Evolutionary conservation across 2,888 invertebrate species (phyloP).

Genomic region (Chrysotoxum bicinctum): DNA sequence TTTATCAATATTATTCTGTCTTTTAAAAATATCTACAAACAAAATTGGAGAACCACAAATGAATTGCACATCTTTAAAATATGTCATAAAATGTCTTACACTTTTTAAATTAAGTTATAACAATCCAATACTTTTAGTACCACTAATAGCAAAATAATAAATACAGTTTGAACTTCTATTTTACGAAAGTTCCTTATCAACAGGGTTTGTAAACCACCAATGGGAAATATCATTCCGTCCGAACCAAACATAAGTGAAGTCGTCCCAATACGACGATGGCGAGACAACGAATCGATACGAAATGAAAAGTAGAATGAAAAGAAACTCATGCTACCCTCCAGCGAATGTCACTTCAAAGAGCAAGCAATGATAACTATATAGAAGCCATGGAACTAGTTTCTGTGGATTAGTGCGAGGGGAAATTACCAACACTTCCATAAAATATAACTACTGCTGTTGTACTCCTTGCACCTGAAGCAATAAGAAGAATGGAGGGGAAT

Average conservation of each 20-base stretch:
- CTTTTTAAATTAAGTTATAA: no score
- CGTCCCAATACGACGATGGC: constrained; percentile 9
- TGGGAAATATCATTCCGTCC: not conserved
- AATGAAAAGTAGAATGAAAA: constrained; percentile 59
- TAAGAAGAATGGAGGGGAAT: constrained; percentile 25
- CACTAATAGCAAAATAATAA: no score
- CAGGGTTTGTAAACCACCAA: not conserved
- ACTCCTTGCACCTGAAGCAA: constrained; percentile 27
- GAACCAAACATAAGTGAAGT: not conserved
- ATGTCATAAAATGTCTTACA: no score
- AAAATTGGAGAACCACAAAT: no score
- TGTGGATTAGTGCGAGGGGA: constrained; percentile 57
- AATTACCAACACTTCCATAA: not conserved
- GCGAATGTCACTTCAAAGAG: constrained; percentile 35
- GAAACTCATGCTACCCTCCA: constrained; percentile 26
- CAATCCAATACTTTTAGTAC: no score
- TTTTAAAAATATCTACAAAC: no score
- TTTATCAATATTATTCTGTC: no score
- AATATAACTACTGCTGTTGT: not conserved
- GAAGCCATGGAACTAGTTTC: not conserved
- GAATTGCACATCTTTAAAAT: no score
- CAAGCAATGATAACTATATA: constrained; percentile 34
- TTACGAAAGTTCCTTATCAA: not conserved
- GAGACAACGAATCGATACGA: constrained; percentile 54
- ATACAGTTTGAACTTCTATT: not conserved